Evolutionary conservation across 2,113 vertebrate genomes (phyloP), one percentile per base, ranked within the genome.

Genomic region (Aegithalos caudatus): DNA sequence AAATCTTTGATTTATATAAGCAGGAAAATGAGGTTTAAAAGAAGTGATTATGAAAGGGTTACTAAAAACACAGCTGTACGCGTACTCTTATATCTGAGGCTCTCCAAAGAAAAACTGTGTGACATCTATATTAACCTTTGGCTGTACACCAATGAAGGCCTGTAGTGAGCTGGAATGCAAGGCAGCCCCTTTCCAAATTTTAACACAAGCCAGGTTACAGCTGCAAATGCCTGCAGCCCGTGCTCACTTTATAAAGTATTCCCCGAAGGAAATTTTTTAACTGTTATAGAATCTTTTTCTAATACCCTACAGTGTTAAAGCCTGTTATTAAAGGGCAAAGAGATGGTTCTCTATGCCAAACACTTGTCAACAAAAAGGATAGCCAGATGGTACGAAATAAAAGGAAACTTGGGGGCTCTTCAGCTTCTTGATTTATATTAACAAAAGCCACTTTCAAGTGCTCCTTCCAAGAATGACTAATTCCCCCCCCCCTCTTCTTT

Each of bases 101-200:
- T 60, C 94, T 96, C 98, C 97, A 97, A 97, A 97, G 98, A 98
- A 97, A 98, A 98, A 97, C 98, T 97, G 98, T 97, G 98, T 98
- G 99, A 99, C 99, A 99, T 99, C 99, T 99, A 98, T 98, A 99
- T 99, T 99, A 99, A 99, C 98, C 99, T 98, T 98, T 98, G 98
- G 98, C 98, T 97, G 97, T 90, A 98, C 97, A 98, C 98, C 98
- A 98, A 78, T 78, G 98, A 98, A 97, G 97, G 98, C 98, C 97
- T 97, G 97, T 98, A 98, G 97, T 93, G 98, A 85, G 97, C 98
- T 99, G 99, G 99, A 99, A 99, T 99, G 98, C 92, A 90, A 98
- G 94, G 92, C 97, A 97, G 98, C 98, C 98, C 98, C 97, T 98
- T 98, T 99, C 98, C 98, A 98, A 98, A 97, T 96, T 97, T 98